phyloP scores from a whole-genome alignment of 1,140 invertebrate species.

The Trichonephila clavipes region DNA sequence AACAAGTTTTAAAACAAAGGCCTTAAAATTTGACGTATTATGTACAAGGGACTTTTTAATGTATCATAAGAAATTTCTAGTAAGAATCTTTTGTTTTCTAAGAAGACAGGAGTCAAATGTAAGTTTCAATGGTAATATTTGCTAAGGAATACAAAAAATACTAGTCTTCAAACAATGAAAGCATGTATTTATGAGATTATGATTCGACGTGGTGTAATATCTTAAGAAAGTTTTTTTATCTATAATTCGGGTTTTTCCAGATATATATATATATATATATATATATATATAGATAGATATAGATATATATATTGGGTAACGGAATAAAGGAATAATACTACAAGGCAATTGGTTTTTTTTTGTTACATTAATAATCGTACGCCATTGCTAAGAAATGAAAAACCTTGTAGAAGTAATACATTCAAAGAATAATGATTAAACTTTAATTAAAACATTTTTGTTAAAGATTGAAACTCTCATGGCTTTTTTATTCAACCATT shows the following conservation, averaged over 20 bases:
- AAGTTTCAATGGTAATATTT: neutral
- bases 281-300: too few species aligned
- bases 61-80: too few species aligned
- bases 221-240: neutral
- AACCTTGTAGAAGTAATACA: neutral
- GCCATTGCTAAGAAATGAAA: neutral
- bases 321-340: neutral
- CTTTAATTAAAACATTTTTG: neutral
- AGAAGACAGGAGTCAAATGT: neutral
- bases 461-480: neutral
- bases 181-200: neutral
- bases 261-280: too few species aligned
- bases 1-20: too few species aligned
- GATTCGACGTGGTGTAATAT: neutral
- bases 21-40: too few species aligned
- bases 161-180: neutral
- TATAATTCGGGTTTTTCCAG: neutral
- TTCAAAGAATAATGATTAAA: neutral
- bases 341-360: neutral
- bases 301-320: neutral
- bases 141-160: neutral
- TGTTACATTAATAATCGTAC: neutral
- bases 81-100: neutral
- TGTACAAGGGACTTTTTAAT: too few species aligned
- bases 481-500: neutral